phyloP scores from a whole-genome alignment of 2,797 vertebrate genomes.

The Neomorphus geoffroyi region DNA sequence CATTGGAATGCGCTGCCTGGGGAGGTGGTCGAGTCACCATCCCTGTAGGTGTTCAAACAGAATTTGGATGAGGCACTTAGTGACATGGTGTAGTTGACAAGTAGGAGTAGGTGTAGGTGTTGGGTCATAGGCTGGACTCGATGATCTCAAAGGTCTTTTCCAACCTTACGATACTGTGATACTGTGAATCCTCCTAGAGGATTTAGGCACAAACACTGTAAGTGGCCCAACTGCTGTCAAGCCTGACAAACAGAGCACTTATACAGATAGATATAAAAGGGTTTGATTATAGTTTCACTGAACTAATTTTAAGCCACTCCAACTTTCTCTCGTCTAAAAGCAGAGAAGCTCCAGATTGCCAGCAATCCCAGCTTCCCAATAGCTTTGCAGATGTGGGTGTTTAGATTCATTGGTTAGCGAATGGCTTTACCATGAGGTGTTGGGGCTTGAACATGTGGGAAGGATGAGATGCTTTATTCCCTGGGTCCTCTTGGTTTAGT shows the following conservation, averaged over 20 bases:
- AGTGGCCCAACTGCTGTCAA: background rate
- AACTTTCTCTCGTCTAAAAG: background rate
- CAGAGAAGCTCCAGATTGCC: background rate
- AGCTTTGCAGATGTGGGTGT: background rate
- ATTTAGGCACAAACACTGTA: background rate
- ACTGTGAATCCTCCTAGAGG: background rate
- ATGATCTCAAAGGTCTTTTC: no score
- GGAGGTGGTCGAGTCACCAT: no score
- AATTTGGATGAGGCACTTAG: no score
- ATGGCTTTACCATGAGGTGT: background rate
- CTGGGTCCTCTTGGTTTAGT: background rate
- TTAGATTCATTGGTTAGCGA: background rate
- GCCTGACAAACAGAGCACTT: background rate
- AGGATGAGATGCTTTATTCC: background rate
- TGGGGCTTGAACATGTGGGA: background rate
- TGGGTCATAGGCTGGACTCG: no score
- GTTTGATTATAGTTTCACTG: slow-evolving; percentile 2
- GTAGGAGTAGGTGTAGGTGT: no score
- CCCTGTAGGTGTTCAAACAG: no score
- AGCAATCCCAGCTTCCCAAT: background rate
- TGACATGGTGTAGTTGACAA: no score
- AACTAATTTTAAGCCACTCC: slow-evolving; percentile 40
- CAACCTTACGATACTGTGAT: no score
- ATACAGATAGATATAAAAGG: background rate
- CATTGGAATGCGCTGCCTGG: no score